Base-by-base conservation (phyloP, 2,797 vertebrate species). In the Sebastes hubbsi region DNA sequence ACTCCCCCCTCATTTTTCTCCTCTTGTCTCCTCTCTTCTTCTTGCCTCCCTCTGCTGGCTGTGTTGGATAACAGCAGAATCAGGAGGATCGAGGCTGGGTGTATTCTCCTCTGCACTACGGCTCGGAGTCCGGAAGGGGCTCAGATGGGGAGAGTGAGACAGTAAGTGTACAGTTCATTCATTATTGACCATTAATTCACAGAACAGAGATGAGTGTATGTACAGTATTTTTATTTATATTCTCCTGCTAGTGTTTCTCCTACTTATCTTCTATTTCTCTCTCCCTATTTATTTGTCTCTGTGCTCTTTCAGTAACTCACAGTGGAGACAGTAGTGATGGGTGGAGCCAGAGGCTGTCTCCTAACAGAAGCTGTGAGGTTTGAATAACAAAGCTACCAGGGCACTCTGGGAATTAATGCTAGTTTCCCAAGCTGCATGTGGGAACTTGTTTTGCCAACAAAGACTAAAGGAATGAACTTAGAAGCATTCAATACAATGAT, bases 31-130 rank as follows among this genome's bases (percentile, higher is more conserved):
- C 42, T 73, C n/a, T 61, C 27, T 22, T 29, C 36, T 79, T 55
- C 66, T 86, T 46, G 86, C 83, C 88, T 65, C 71, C 77, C 81
- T 83, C 87, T 92, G 75, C 78, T 89, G 94, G 86, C 69, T 67
- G 36, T 16, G 9, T 78, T 58, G 20, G 78, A 6, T 46, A 77
- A 62, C 82, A 68, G 85, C 97, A 98, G 96, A 95, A 96, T 94
- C 96, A 97, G 93, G 98, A 98, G 70, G 97, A 99, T 81, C 96
- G 95, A 95, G 96, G 96, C 95, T 98, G 98, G 97, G 96, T 98
- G 91, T 97, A 96, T 92, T 99, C 98, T 94, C 97, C 98, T 64
- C 96, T 99, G 87, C 98, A 98, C 95, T 96, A 93, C 94, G 95
- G 95, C 93, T 92, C 96, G 49, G 97, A 96, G 83, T 96, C 96